Conservation (phyloP, 2,113 vertebrate genomes). For the Hippolais icterina region DNA sequence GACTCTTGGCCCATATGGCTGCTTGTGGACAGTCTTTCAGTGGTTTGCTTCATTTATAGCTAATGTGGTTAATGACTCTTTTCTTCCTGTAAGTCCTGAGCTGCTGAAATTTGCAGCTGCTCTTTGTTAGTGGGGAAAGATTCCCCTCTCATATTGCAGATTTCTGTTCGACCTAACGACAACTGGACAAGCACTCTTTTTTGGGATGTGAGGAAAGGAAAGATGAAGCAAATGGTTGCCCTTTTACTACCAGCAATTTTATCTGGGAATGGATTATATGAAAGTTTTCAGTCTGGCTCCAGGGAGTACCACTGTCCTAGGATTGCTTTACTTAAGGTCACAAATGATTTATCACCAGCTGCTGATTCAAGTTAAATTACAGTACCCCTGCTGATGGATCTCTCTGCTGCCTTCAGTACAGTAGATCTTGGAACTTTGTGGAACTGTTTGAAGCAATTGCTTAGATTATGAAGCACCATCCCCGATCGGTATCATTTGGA, state of each 20-base stretch:
- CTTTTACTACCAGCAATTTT: slow-evolving; percentile 14
- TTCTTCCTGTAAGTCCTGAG: neutral
- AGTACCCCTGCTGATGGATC: slow-evolving; percentile 7
- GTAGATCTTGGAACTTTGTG: slow-evolving; percentile 17
- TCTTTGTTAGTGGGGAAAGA: neutral
- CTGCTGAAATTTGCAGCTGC: slow-evolving; percentile 36
- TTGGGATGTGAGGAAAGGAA: neutral
- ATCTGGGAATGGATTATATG: slow-evolving; percentile 11
- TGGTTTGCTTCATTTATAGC: slow-evolving; percentile 8
- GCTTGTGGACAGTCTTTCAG: neutral
- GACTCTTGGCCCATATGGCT: slow-evolving; percentile 43
- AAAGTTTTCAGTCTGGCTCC: slow-evolving; percentile 24
- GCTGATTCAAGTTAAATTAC: slow-evolving; percentile 57
- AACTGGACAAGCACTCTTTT: neutral
- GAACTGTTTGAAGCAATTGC: neutral
- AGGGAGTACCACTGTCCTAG: neutral
- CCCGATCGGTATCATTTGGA: neutral
- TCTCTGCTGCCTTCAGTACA: slow-evolving; percentile 16
- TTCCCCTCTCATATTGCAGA: neutral
- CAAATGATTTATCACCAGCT: slow-evolving; percentile 25
- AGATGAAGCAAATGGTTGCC: neutral
- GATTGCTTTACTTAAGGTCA: slow-evolving; percentile 38
- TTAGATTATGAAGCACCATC: neutral
- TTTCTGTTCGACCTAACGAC: neutral
- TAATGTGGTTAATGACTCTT: neutral